Evolutionary conservation across 2,888 invertebrate genomes (phyloP).

Genomic region (Malthinus flaveolus): DNA sequence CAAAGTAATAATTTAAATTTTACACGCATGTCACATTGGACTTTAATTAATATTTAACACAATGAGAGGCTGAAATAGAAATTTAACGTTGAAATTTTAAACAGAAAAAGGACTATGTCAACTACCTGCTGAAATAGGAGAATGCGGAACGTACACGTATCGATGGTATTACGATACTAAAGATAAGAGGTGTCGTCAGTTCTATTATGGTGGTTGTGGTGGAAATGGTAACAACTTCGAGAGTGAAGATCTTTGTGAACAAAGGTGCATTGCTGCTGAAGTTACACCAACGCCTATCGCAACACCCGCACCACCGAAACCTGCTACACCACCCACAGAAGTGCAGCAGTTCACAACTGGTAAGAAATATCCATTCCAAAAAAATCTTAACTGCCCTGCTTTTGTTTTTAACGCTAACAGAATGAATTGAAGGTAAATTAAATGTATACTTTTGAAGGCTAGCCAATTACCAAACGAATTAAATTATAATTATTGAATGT

Average conservation of each 20-base stretch:
- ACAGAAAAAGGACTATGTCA: slow-evolving; percentile 72
- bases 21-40: too few relatives aligned
- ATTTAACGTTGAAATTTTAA: slow-evolving; percentile 12
- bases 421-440: too few relatives aligned
- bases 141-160: slow-evolving; percentile 73
- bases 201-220: slow-evolving; percentile 89
- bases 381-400: too few relatives aligned
- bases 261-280: slow-evolving; percentile 58
- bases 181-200: slow-evolving; percentile 73
- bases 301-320: not conserved
- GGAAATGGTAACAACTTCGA: slow-evolving; percentile 89
- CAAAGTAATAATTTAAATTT: not conserved
- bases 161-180: slow-evolving; percentile 85
- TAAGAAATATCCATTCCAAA: not conserved
- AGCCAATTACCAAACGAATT: too few relatives aligned
- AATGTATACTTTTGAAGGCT: too few relatives aligned
- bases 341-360: not conserved
- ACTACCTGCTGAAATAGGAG: slow-evolving; percentile 74
- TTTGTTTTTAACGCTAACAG: too few relatives aligned
- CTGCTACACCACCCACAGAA: not conserved
- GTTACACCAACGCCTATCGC: slow-evolving; percentile 20
- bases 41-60: not conserved
- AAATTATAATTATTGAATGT: slow-evolving; percentile 15
- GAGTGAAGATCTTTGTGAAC: slow-evolving; percentile 67
- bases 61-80: not conserved